phyloP scores from a whole-genome alignment of 2,888 invertebrate genomes.

The Sphaerophoria rueppellii region DNA sequence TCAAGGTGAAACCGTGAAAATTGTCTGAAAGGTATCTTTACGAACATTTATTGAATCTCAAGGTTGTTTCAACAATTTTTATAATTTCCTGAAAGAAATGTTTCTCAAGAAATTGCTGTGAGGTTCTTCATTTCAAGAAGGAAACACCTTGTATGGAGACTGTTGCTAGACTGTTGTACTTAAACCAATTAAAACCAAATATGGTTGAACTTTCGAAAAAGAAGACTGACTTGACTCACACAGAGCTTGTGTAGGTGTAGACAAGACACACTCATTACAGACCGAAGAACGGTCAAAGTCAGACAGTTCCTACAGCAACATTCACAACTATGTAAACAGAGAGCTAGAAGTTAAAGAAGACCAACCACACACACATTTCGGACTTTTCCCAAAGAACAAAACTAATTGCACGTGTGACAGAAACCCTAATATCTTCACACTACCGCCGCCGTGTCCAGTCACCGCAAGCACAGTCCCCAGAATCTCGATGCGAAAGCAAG shows the following conservation, averaged over 20 bases:
- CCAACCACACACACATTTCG: constrained; percentile 37
- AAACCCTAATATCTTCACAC: constrained; percentile 58
- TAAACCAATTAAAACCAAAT: constrained; percentile 45
- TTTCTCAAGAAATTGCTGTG: neutral
- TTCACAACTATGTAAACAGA: neutral
- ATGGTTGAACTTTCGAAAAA: constrained; percentile 25
- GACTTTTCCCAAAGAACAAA: constrained; percentile 60
- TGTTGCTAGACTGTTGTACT: constrained; percentile 5
- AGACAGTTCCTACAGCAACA: constrained; percentile 3
- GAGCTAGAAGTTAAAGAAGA: neutral
- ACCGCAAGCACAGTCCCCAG: neutral
- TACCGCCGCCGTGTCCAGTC: neutral
- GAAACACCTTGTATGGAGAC: too few species aligned
- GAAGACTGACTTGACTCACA: constrained; percentile 6
- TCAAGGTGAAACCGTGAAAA: too few species aligned
- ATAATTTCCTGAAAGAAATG: too few species aligned
- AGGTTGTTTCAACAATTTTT: too few species aligned
- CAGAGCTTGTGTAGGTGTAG: neutral
- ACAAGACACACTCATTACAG: constrained; percentile 20
- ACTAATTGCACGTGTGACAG: constrained; percentile 71
- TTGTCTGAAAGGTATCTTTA: too few species aligned
- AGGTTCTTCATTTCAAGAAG: neutral
- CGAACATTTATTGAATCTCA: too few species aligned
- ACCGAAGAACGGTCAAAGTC: constrained; percentile 45
- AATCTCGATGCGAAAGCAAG: constrained; percentile 7